Percentiles rank a stretch among this genome's conserved stretches.
Conservation (phyloP, 2,888 invertebrate species). For the Hylaea fasciaria region DNA sequence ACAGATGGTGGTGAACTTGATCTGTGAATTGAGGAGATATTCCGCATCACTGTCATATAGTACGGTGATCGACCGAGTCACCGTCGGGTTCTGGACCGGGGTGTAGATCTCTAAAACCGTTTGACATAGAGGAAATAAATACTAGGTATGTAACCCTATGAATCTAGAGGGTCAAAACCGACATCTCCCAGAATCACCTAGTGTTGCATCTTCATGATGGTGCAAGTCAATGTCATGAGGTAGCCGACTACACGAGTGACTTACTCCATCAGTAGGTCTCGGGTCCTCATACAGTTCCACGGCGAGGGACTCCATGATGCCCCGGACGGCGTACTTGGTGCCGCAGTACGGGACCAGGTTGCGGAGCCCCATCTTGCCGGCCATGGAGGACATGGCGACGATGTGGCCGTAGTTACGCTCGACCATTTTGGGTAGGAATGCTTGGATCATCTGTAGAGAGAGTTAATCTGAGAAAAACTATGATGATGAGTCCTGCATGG, state of each 20-base stretch:
- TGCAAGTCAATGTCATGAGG: no score
- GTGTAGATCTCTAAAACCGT: no score
- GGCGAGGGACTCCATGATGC: conserved; percentile 92
- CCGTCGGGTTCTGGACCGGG: no score
- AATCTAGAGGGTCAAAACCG: no score
- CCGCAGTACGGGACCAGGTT: conserved; percentile 93
- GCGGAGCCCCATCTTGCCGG: conserved; percentile 88
- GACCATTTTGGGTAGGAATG: conserved; percentile 90
- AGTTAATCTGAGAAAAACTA: not conserved
- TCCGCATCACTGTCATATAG: not conserved
- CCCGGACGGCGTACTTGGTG: conserved; percentile 92
- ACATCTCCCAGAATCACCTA: no score
- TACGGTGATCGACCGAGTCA: no score
- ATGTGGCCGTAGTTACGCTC: conserved; percentile 89
- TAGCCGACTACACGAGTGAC: conserved; percentile 24
- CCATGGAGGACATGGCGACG: conserved; percentile 90
- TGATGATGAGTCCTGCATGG: no score
- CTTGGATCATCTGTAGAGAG: conserved; percentile 86
- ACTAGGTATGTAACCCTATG: no score
- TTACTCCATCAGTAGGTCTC: conserved; percentile 65
- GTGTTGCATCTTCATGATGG: no score
- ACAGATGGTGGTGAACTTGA: conserved; percentile 92
- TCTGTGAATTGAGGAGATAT: conserved; percentile 58
- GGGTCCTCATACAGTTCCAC: conserved; percentile 88
- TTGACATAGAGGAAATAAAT: no score